phyloP scores from a whole-genome alignment of 1,140 invertebrate genomes.

The Sipha flava region DNA sequence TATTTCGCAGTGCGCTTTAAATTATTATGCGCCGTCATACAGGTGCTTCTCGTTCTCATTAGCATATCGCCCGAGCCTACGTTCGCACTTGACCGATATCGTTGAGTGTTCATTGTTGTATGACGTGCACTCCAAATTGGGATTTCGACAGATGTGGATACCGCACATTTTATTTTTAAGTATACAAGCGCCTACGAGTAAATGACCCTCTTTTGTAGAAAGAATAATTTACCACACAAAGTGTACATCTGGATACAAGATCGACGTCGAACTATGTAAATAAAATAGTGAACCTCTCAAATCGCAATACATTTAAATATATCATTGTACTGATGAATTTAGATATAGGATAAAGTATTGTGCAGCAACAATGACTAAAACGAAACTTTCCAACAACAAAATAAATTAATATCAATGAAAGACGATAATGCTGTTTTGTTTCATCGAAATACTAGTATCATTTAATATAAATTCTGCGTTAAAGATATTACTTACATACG shows the following conservation, averaged over 20 bases:
- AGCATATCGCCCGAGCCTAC: neutral
- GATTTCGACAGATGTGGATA: conserved; percentile 7
- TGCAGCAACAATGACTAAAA: neutral
- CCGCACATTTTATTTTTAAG: neutral
- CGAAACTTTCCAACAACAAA: too few relatives aligned
- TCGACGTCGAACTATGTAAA: neutral
- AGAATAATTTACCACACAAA: neutral
- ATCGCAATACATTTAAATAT: neutral
- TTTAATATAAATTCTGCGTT: too few relatives aligned
- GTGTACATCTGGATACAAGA: neutral
- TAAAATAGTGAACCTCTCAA: neutral
- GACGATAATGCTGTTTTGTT: too few relatives aligned
- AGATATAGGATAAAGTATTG: neutral
- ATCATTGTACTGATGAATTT: neutral
- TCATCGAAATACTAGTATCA: too few relatives aligned
- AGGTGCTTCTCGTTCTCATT: conserved; percentile 12
- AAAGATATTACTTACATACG: too few relatives aligned
- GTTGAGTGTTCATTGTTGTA: neutral
- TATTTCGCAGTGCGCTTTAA: neutral
- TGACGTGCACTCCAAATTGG: neutral
- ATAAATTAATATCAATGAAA: too few relatives aligned
- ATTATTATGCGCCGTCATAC: neutral
- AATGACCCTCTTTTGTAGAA: neutral
- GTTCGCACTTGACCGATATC: conserved; percentile 6
- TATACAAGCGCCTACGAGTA: neutral